Evolutionary conservation across 2,888 invertebrate genomes (phyloP).

Genomic region (Pachymerium ferrugineum): DNA sequence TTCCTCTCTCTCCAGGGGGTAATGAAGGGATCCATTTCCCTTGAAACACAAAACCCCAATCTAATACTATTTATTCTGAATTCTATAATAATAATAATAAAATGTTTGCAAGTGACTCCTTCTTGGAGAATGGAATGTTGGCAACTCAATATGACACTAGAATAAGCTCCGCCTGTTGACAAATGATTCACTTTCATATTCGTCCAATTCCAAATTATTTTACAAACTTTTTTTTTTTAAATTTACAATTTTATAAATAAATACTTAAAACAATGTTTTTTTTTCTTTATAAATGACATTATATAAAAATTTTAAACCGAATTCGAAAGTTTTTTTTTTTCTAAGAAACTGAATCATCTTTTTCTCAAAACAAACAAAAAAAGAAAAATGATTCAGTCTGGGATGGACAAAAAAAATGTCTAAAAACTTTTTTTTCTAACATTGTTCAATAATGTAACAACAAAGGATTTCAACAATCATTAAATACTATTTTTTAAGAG

Average conservation of each 20-base stretch:
- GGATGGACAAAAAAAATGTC: too few relatives aligned
- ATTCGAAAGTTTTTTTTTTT: too few relatives aligned
- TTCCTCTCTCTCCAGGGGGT: not conserved
- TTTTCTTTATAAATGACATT: too few relatives aligned
- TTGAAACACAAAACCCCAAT: not conserved
- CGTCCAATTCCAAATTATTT: not conserved
- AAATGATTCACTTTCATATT: not conserved
- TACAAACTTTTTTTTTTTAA: not conserved
- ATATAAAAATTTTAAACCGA: too few relatives aligned
- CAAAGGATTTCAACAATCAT: too few relatives aligned
- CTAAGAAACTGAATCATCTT: too few relatives aligned
- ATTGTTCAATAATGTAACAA: too few relatives aligned
- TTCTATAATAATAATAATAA: not conserved
- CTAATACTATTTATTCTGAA: not conserved
- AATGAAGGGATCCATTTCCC: not conserved
- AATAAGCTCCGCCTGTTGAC: not conserved
- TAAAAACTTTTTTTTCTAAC: too few relatives aligned
- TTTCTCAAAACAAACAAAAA: not conserved
- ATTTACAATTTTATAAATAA: too few relatives aligned
- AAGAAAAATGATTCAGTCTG: too few relatives aligned
- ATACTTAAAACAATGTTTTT: too few relatives aligned
- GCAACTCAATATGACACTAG: slow-evolving; percentile 1
- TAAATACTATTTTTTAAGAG: too few relatives aligned
- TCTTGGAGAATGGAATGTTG: not conserved
- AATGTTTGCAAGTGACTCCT: not conserved